Evolutionary conservation across 2,797 vertebrate species (phyloP).

Genomic region (Lutjanus argentimaculatus): DNA sequence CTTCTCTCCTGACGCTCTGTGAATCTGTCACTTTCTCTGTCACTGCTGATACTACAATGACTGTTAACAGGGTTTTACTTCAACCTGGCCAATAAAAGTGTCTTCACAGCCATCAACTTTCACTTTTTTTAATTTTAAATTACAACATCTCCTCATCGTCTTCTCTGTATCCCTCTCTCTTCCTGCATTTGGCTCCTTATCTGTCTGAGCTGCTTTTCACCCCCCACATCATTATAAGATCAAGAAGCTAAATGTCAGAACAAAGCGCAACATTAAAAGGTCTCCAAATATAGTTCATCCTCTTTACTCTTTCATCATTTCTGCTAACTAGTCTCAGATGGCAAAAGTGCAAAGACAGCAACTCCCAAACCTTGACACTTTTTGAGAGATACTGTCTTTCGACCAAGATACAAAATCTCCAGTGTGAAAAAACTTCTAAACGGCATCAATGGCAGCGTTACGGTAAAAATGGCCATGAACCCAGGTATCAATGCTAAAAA

Average conservation of each 20-base stretch:
- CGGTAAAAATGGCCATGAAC: too few relatives aligned
- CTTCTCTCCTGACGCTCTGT: slow-evolving; percentile 22
- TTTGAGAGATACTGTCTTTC: slow-evolving; percentile 6
- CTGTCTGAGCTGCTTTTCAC: slow-evolving; percentile 1
- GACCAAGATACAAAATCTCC: not conserved
- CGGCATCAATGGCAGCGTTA: not conserved
- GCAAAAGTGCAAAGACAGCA: slow-evolving; percentile 24
- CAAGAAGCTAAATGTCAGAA: slow-evolving; percentile 69
- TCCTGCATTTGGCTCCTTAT: slow-evolving; percentile 30
- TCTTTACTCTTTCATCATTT: slow-evolving; percentile 30
- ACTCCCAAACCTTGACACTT: slow-evolving; percentile 21
- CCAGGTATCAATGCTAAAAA: too few relatives aligned
- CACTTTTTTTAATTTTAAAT: slow-evolving; percentile 12
- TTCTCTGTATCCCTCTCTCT: slow-evolving; percentile 2
- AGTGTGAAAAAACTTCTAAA: not conserved
- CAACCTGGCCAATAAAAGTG: not conserved
- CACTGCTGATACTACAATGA: not conserved
- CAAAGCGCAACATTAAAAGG: slow-evolving; percentile 55
- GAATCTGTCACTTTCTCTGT: slow-evolving; percentile 19
- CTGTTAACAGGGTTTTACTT: slow-evolving; percentile 21
- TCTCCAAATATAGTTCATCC: slow-evolving; percentile 48
- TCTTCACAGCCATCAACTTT: slow-evolving; percentile 3
- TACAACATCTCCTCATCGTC: not conserved
- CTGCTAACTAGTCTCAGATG: slow-evolving; percentile 23
- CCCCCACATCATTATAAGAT: slow-evolving; percentile 43